These are phyloP conservation scores for Rhabdornis inornatus DNA, from an alignment of 2,113 vertebrate genomes.

Conservation along the genomic window DNA sequence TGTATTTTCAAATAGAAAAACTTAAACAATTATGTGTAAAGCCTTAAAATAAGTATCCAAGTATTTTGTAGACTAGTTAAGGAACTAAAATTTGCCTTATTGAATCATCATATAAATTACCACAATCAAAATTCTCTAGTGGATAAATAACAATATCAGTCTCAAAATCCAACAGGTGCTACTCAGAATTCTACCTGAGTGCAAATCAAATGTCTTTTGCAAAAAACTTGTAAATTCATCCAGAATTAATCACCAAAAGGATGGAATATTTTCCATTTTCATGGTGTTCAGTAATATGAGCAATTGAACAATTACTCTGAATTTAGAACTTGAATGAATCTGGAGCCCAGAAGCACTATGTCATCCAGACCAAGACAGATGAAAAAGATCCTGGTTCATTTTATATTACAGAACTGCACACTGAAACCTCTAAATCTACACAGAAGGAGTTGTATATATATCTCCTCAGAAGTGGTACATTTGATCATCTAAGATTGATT, in stretches of 20 bases:
- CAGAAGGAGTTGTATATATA: background rate
- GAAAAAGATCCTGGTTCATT: background rate
- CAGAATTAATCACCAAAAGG: background rate
- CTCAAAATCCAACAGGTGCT: background rate
- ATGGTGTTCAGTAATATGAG: background rate
- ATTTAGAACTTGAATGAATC: background rate
- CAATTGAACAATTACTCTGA: background rate
- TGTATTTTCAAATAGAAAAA: background rate
- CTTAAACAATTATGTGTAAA: background rate
- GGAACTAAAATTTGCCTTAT: background rate
- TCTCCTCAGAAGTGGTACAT: background rate
- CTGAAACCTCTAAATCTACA: background rate
- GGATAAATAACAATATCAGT: background rate
- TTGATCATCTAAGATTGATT: background rate
- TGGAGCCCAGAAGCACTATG: background rate
- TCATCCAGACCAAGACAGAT: background rate
- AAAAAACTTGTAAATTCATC: background rate
- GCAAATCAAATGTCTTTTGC: background rate
- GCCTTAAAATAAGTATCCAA: background rate
- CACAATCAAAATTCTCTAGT: background rate
- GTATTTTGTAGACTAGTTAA: background rate
- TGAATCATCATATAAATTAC: background rate
- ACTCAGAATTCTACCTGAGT: background rate
- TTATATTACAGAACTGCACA: background rate
- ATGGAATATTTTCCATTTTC: background rate